These are phyloP conservation scores for Tromatobia lineatoria DNA, from an alignment of 2,888 invertebrate species.

Conservation along the genomic window DNA sequence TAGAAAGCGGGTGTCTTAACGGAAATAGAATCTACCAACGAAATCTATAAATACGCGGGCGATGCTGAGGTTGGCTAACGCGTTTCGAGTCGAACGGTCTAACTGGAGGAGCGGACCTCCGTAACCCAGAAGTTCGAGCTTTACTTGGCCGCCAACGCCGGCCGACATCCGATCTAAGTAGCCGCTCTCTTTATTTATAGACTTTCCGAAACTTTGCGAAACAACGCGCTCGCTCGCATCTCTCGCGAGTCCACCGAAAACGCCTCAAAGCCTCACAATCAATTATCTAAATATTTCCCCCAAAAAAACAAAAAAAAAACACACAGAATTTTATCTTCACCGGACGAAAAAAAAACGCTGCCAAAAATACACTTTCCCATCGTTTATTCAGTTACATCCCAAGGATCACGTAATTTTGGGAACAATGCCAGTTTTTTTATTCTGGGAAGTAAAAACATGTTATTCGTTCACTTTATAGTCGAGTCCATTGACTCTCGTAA, in stretches of 20 bases:
- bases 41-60: slow-evolving; percentile 82
- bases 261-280: slow-evolving; percentile 14
- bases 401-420: slow-evolving; percentile 63
- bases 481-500: slow-evolving; percentile 52
- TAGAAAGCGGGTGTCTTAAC: slow-evolving; percentile 77
- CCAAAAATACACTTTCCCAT: neutral
- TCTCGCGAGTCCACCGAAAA: slow-evolving; percentile 53
- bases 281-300: neutral
- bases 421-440: slow-evolving; percentile 58
- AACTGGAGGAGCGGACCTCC: slow-evolving; percentile 71
- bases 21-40: slow-evolving; percentile 83
- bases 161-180: slow-evolving; percentile 85
- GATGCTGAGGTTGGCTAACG: slow-evolving; percentile 70
- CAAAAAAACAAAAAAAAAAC: neutral
- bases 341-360: neutral
- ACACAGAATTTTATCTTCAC: neutral
- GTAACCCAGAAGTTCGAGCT: slow-evolving; percentile 83
- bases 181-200: slow-evolving; percentile 81
- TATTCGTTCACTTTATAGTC: neutral
- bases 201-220: slow-evolving; percentile 82
- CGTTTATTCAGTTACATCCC: slow-evolving; percentile 7
- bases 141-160: slow-evolving; percentile 85
- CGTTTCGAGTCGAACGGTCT: slow-evolving; percentile 48
- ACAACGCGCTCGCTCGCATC: slow-evolving; percentile 70
- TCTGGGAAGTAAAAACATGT: neutral